Evolutionary conservation across 2,113 vertebrate genomes (phyloP).

Genomic region (Xiphophorus couchianus): DNA sequence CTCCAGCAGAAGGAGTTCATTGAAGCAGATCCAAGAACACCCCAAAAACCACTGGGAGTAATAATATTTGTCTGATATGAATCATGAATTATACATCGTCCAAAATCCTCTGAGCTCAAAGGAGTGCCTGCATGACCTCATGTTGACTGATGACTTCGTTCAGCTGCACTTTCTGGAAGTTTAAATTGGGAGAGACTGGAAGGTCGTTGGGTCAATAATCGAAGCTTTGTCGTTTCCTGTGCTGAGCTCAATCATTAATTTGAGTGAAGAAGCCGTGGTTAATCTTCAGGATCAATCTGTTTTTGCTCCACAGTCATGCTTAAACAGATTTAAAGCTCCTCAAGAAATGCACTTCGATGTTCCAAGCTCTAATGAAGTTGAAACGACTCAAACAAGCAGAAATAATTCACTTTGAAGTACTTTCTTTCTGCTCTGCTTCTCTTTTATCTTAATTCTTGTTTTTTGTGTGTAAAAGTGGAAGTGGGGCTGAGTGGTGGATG

Average conservation of each 20-base stretch:
- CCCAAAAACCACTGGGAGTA: constrained; percentile 46
- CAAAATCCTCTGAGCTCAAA: constrained; percentile 41
- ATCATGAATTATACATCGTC: constrained; percentile 70
- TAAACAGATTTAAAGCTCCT: constrained; percentile 21
- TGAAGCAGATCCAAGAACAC: constrained; percentile 17
- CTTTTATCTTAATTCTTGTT: constrained; percentile 2
- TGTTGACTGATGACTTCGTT: constrained; percentile 48
- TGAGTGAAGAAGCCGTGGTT: constrained; percentile 21
- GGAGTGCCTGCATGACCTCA: constrained; percentile 43
- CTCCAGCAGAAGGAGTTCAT: constrained; percentile 16
- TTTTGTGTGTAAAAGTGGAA: constrained; percentile 31
- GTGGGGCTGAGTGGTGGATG: constrained; percentile 23
- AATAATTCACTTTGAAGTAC: constrained; percentile 50
- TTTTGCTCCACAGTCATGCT: constrained; percentile 21
- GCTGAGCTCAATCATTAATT: constrained; percentile 58
- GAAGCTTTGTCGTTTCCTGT: constrained; percentile 83
- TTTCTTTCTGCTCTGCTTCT: constrained; percentile 27
- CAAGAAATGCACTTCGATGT: constrained; percentile 17
- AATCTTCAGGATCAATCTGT: constrained; percentile 16
- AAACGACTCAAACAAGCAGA: constrained; percentile 20
- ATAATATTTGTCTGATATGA: constrained; percentile 61
- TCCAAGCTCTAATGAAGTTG: constrained; percentile 33
- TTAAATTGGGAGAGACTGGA: constrained; percentile 73
- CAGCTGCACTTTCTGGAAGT: constrained; percentile 46
- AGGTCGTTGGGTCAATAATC: constrained; percentile 88